Evolutionary conservation across 2,113 vertebrate genomes (phyloP).

Genomic region (Kryptolebias marmoratus): DNA sequence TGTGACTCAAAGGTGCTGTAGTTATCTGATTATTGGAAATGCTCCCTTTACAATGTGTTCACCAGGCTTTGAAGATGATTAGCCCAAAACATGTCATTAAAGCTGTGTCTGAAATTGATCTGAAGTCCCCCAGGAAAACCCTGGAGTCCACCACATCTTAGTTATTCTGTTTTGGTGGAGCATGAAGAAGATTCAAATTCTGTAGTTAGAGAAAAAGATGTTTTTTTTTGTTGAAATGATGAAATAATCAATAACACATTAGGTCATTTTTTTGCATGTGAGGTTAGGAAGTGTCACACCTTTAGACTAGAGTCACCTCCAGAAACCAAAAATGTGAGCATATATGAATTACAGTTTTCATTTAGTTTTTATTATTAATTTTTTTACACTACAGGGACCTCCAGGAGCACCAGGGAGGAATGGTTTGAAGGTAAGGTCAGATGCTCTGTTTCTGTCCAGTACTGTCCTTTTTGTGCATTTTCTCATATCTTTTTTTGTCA

Average conservation of each 20-base stretch:
- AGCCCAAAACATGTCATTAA: slow-evolving; percentile 46
- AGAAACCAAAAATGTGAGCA: neutral
- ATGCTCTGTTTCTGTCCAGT: neutral
- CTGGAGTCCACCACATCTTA: slow-evolving; percentile 12
- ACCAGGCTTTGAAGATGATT: slow-evolving; percentile 27
- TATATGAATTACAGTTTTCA: neutral
- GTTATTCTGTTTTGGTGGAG: slow-evolving; percentile 15
- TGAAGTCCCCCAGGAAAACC: slow-evolving; percentile 35
- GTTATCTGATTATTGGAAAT: slow-evolving; percentile 33
- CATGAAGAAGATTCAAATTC: slow-evolving; percentile 10
- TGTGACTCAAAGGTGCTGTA: slow-evolving; percentile 36
- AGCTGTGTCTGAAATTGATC: slow-evolving; percentile 13
- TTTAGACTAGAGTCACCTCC: neutral
- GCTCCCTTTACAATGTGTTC: slow-evolving; percentile 13
- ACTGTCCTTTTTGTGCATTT: neutral
- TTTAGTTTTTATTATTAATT: neutral
- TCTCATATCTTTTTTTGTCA: too few species aligned
- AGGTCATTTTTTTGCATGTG: neutral
- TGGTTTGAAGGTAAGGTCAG: slow-evolving; percentile 87
- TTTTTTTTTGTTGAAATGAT: slow-evolving; percentile 13
- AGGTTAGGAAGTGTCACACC: neutral
- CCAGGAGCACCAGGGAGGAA: slow-evolving; percentile 91
- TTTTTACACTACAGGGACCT: slow-evolving; percentile 82
- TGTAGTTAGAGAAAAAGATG: neutral
- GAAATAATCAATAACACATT: neutral